Evolutionary conservation across 2,113 vertebrate genomes (phyloP).

Genomic region (Amia ocellicauda): DNA sequence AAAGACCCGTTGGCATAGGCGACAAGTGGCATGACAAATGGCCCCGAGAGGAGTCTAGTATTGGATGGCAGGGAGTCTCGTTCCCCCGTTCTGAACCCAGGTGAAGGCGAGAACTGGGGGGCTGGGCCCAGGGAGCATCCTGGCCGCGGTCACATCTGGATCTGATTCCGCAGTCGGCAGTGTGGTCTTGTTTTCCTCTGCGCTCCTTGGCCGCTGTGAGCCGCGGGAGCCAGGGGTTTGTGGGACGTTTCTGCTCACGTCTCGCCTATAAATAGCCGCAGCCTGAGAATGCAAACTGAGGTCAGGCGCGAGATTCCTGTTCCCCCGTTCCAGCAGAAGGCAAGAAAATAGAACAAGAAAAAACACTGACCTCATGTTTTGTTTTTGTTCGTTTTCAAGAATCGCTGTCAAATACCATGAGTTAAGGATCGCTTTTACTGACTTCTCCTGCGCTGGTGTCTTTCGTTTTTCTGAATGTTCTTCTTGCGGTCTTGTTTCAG

Average conservation of each 20-base stretch:
- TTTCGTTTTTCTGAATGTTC: too few relatives aligned
- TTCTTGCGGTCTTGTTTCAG: too few relatives aligned
- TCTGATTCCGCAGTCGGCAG: conserved; percentile 7
- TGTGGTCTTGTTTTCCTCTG: conserved; percentile 40
- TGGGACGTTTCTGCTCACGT: conserved; percentile 49
- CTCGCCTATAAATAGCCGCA: conserved; percentile 62
- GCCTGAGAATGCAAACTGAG: conserved; percentile 67
- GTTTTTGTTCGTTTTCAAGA: background rate
- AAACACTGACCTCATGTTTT: background rate
- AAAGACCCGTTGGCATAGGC: too few relatives aligned
- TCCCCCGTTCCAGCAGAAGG: conserved; percentile 42
- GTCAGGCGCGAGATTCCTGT: conserved; percentile 62
- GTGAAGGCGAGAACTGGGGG: conserved; percentile 7
- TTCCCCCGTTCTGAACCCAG: background rate
- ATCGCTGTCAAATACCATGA: too few relatives aligned
- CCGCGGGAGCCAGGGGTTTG: conserved; percentile 32
- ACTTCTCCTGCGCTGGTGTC: too few relatives aligned
- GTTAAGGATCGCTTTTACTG: too few relatives aligned
- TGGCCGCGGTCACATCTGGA: background rate
- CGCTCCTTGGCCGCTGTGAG: background rate
- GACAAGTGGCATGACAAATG: too few relatives aligned
- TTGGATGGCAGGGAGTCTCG: too few relatives aligned
- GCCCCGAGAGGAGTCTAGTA: too few relatives aligned
- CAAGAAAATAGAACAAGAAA: conserved; percentile 28
- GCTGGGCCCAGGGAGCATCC: background rate